Evolutionary conservation across 2,113 vertebrate genomes (phyloP).

Genomic region (Sinocyclocheilus grahami): DNA sequence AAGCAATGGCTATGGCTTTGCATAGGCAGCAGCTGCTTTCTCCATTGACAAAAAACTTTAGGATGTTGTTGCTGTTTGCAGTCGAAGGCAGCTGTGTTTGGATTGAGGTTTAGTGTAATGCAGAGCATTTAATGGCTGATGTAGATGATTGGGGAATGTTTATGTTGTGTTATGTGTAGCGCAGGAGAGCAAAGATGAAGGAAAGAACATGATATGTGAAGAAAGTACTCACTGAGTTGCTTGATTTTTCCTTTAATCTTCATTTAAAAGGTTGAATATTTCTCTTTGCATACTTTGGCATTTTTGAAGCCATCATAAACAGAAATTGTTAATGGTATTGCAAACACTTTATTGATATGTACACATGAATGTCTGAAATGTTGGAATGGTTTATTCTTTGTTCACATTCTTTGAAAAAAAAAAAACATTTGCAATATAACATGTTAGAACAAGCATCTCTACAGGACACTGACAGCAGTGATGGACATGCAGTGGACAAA

Average conservation of each 20-base stretch:
- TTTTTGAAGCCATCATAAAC: constrained; percentile 18
- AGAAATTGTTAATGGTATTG: not conserved
- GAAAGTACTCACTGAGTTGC: not conserved
- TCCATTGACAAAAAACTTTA: constrained; percentile 1
- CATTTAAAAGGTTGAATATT: not conserved
- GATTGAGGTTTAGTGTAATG: not conserved
- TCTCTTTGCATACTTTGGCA: constrained; percentile 32
- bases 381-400: not conserved
- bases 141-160: not conserved
- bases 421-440: not conserved
- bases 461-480: not conserved
- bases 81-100: not conserved
- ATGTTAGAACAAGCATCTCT: not conserved
- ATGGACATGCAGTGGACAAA: not conserved
- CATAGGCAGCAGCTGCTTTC: not conserved
- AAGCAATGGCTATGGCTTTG: not conserved
- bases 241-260: not conserved
- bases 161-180: not conserved
- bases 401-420: not conserved
- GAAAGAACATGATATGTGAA: not conserved
- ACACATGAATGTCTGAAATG: constrained; percentile 19
- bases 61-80: not conserved
- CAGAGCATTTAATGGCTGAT: not conserved
- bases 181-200: not conserved
- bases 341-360: constrained; percentile 20